phyloP scores from a whole-genome alignment of 2,888 invertebrate species.

The Troides helena region DNA sequence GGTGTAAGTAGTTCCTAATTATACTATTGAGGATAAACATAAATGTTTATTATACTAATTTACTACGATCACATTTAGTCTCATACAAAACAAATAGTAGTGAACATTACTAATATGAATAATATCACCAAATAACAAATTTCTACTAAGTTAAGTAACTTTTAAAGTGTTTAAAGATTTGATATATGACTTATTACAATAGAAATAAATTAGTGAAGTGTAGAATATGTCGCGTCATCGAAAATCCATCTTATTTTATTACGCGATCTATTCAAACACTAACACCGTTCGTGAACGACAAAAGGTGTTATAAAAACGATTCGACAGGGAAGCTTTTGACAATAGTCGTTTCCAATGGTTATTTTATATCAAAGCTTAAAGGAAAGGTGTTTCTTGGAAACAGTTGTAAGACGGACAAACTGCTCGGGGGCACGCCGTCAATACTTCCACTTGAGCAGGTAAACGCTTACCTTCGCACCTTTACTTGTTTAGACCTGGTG shows the following conservation, averaged over 20 bases:
- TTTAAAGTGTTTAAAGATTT: not conserved
- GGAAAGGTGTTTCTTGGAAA: slow-evolving; percentile 21
- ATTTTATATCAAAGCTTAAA: slow-evolving; percentile 16
- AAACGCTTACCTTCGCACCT: slow-evolving; percentile 33
- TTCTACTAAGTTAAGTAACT: too few relatives aligned
- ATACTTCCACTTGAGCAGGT: slow-evolving; percentile 34
- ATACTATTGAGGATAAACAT: too few relatives aligned
- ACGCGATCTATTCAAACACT: slow-evolving; percentile 8
- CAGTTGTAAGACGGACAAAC: slow-evolving; percentile 12
- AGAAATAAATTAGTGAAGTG: not conserved
- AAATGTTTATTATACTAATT: too few relatives aligned
- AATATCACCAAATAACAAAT: too few relatives aligned
- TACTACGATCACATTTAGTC: too few relatives aligned
- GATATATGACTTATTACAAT: not conserved
- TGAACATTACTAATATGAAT: too few relatives aligned
- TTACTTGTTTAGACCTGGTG: slow-evolving; percentile 19
- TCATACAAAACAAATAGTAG: too few relatives aligned
- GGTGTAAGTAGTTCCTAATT: too few relatives aligned
- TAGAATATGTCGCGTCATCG: not conserved
- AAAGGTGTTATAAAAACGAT: slow-evolving; percentile 16
- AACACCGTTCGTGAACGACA: slow-evolving; percentile 4
- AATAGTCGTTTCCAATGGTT: slow-evolving; percentile 16
- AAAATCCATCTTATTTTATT: not conserved
- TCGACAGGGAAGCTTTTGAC: slow-evolving; percentile 8
- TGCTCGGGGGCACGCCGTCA: slow-evolving; percentile 18